Base-by-base conservation (phyloP, 1,140 invertebrate genomes). In the Drosophila pruinosa region DNA sequence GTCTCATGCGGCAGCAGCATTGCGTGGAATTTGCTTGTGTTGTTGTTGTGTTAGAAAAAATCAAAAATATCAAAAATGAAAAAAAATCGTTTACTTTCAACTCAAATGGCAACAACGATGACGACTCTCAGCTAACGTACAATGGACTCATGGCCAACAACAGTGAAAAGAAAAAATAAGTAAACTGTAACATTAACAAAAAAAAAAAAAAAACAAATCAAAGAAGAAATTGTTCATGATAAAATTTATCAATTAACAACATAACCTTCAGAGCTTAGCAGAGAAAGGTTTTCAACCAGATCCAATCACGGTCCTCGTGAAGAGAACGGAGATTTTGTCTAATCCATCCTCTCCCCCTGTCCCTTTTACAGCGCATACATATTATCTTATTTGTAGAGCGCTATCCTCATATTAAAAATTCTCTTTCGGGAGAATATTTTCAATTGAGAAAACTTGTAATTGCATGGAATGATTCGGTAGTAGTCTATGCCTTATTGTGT, bases 51-150 rank as follows among this genome's bases (percentile, higher is more conserved):
- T 88, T 80, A 81, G 77, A 85, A 88, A 70, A 61, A n/a, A n/a
- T n/a, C 24, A 48, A 58, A 63, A 59, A 59, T 21, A 72, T 50
- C 45, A 48, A 71, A 76, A 77, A 74, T 68, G 17, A 70, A 53
- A 79, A 41, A 41, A 88, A 85, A 71, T 68, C 82, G 77, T 88
- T 86, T 67, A 81, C 82, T 86, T 86, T 88, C 78, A 81, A 86
- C 70, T 86, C 70, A 59, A 56, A 83, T 79, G 75, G 48, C 71
- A 75, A 64, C 38, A 47, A 71, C 52, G 81, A 64, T 43, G 56
- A 80, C 81, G 63, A 79, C 76, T 50, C 57, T 43, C 61, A 45
- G 64, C 57, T 43, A 73, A 34, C 64, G 31, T 63, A 59, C 12
- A 15, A 76, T 26, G 73, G 73, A 72, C 52, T 62, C 57, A 62